phyloP scores from a whole-genome alignment of 2,113 vertebrate genomes.

The Uria aalge region DNA sequence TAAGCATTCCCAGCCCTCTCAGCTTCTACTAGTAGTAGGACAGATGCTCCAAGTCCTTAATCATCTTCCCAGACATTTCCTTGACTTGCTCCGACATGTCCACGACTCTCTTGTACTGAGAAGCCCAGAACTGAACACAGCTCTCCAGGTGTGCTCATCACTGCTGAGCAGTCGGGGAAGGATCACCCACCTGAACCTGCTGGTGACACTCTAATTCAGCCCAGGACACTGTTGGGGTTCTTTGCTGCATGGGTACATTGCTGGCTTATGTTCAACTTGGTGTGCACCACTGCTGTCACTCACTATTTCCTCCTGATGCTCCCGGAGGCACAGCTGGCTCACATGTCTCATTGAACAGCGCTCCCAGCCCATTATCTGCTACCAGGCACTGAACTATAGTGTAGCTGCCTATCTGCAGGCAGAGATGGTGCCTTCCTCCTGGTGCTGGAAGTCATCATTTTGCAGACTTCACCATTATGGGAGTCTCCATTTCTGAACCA shows the following conservation, averaged over 20 bases:
- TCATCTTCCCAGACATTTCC: not conserved
- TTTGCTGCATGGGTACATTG: not conserved
- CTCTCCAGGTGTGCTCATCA: not conserved
- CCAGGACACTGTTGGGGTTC: not conserved
- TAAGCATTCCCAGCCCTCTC: not conserved
- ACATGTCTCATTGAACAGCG: not conserved
- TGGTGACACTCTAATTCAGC: not conserved
- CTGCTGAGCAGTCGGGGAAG: not conserved
- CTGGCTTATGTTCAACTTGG: not conserved
- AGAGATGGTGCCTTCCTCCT: not conserved
- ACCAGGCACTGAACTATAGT: not conserved
- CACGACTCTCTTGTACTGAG: not conserved
- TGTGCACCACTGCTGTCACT: not conserved
- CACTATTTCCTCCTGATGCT: not conserved
- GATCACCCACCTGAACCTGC: not conserved
- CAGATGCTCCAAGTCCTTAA: not conserved
- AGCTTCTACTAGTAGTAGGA: not conserved
- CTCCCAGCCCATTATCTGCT: not conserved
- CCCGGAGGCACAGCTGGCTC: not conserved
- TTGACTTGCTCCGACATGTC: not conserved
- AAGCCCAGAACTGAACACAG: not conserved
- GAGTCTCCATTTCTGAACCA: not conserved
- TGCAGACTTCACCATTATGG: not conserved
- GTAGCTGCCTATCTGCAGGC: not conserved
- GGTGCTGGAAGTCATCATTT: not conserved